Evolutionary conservation across 2,888 invertebrate species (phyloP).

Genomic region (Pachymerium ferrugineum): DNA sequence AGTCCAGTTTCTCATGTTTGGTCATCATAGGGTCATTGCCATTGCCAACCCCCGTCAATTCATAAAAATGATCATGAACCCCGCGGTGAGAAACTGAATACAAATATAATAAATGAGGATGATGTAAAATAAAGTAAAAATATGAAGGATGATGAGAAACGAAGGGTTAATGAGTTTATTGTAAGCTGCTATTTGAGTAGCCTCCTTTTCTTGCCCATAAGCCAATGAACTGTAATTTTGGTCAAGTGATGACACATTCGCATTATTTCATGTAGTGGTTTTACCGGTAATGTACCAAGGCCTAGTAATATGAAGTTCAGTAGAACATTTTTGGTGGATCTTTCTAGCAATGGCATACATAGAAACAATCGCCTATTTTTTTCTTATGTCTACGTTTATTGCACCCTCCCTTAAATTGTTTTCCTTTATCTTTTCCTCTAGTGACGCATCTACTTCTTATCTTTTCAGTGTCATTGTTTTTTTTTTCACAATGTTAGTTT

Average conservation of each 20-base stretch:
- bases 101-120: background rate
- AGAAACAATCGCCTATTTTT: conserved; percentile 5
- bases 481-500: too few species aligned
- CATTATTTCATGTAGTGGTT: background rate
- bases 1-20: background rate
- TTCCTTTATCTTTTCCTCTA: background rate
- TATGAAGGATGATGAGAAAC: background rate
- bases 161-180: conserved; percentile 13
- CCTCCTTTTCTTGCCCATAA: background rate
- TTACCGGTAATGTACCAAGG: background rate
- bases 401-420: background rate
- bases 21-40: background rate
- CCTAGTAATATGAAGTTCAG: background rate
- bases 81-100: background rate
- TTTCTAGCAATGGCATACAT: background rate
- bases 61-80: background rate
- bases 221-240: conserved; percentile 7
- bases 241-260: background rate
- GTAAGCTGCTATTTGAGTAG: background rate
- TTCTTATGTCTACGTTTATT: background rate
- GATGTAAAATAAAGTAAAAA: too few species aligned
- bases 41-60: background rate
- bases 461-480: too few species aligned
- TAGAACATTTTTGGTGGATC: conserved; percentile 27
- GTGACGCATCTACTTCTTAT: too few species aligned